phyloP scores from a whole-genome alignment of 2,113 vertebrate species.

The Myodes glareolus region DNA sequence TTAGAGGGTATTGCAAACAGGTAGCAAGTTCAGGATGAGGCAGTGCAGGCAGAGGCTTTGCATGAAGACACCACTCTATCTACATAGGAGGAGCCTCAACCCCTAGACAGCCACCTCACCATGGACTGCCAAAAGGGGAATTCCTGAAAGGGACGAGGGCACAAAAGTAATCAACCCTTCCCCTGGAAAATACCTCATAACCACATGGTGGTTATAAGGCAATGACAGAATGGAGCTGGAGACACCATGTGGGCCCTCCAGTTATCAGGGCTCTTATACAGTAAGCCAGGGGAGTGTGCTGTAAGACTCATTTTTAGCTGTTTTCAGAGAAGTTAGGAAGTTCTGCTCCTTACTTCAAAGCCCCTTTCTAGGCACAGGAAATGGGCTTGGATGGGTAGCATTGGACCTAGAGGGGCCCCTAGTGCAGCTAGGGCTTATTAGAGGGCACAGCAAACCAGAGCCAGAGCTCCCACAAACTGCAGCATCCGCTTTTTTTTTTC shows the following conservation, averaged over 20 bases:
- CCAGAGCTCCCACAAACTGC: neutral
- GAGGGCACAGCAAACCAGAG: neutral
- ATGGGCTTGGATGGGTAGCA: neutral
- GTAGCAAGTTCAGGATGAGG: neutral
- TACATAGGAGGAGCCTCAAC: neutral
- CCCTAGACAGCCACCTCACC: neutral
- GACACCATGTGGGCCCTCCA: neutral
- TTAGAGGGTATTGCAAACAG: neutral
- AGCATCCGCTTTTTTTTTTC: neutral
- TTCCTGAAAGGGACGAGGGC: neutral
- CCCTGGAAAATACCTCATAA: neutral
- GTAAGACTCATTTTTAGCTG: neutral
- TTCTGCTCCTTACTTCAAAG: constrained; percentile 5
- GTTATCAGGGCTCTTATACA: constrained; percentile 10
- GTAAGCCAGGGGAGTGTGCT: neutral
- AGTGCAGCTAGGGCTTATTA: neutral
- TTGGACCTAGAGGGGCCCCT: neutral
- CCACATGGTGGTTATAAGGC: neutral
- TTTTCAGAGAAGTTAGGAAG: constrained; percentile 32
- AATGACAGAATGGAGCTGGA: no score
- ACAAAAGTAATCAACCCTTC: neutral
- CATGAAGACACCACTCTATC: neutral
- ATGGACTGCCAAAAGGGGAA: neutral
- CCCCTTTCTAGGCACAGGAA: neutral
- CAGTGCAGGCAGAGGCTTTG: neutral